Conservation (phyloP, 2,113 vertebrate species). For the Typhlomys cinereus region DNA sequence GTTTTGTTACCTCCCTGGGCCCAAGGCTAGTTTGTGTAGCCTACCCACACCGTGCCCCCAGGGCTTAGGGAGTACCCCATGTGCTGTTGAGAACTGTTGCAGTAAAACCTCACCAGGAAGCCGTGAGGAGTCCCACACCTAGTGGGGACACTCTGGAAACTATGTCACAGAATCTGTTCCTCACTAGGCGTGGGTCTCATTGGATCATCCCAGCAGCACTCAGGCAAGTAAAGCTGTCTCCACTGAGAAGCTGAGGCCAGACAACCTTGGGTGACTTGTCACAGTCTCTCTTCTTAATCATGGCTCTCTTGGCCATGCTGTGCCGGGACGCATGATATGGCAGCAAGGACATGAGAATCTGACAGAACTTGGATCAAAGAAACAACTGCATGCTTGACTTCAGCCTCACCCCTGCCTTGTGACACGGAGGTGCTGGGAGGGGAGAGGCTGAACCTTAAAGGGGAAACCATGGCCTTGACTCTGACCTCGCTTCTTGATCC, state of each 20-base stretch:
- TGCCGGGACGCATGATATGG: neutral
- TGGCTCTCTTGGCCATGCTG: neutral
- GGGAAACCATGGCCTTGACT: neutral
- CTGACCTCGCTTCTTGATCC: neutral
- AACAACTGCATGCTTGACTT: neutral
- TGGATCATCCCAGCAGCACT: neutral
- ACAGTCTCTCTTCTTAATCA: neutral
- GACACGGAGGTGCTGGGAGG: neutral
- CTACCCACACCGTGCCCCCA: neutral
- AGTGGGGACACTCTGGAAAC: neutral
- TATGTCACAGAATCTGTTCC: neutral
- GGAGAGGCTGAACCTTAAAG: neutral
- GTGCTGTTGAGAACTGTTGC: neutral
- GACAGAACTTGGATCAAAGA: neutral
- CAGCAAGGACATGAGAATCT: neutral
- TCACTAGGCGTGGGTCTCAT: neutral
- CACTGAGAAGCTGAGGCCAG: neutral
- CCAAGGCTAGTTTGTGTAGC: neutral
- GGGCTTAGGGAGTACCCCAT: neutral
- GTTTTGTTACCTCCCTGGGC: no score
- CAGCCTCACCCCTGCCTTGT: neutral
- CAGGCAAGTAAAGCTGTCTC: neutral
- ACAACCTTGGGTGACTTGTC: neutral
- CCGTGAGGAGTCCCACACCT: neutral
- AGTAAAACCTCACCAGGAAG: neutral